Evolutionary conservation across 2,797 vertebrate genomes (phyloP), one percentile per base, ranked within the genome.

Genomic region (Sparus aurata): DNA sequence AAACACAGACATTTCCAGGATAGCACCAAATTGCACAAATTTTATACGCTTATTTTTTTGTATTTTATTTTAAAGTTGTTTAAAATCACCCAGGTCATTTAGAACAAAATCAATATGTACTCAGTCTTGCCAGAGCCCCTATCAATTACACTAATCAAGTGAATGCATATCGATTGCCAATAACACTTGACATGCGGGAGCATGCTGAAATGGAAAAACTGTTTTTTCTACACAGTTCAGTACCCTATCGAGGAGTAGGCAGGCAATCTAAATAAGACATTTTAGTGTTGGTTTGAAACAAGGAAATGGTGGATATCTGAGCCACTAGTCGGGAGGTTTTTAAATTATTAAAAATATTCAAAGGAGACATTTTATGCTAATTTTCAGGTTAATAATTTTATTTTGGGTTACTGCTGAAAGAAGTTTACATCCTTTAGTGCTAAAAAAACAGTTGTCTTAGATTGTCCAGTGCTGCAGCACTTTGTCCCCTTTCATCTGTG

Each of bases 81-180:
- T 9, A 38, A 38, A 38, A 63, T 76, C 65, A 60, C 30, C 27
- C 5, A 18, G 15, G 18, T 75, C 50, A 70, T 79, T 70, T 57
- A 72, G 23, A 76, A 73, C 5, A 7, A 79, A 85, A 89, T 88
- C 82, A 63, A 86, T 89, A 78, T 18, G 23, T 38, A 18, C 66
- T 62, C 47, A 46, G 73, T 58, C 62, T 59, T 7, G 17, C 49
- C n/a, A 43, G 52, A 79, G 72, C 67, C 72, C 66, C 47, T 76
- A 75, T 90, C 77, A 85, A 87, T 87, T 72, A 82, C 54, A 60
- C 67, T 55, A 77, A 88, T 84, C 59, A 82, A 75, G 70, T 69
- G 52, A 86, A 75, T 60, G 46, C 0, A 3, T 72, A 90, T 87
- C 23, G 85, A 90, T 86, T 64, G 12, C 18, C 13, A 0, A 65